Evolutionary conservation across 1,140 invertebrate genomes (phyloP), one percentile per base, ranked within the genome.

Genomic region (Parasteatoda tepidariorum): DNA sequence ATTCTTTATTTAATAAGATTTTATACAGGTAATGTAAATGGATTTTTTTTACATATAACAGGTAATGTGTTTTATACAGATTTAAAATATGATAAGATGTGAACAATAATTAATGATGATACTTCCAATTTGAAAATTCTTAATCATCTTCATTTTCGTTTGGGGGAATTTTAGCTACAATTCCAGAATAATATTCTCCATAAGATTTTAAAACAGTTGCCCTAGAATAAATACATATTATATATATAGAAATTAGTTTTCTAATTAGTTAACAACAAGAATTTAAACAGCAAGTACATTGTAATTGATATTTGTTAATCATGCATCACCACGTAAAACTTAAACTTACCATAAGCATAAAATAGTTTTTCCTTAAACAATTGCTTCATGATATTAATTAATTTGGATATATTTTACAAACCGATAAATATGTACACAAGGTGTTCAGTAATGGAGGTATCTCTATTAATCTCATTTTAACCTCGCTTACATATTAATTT

Each of bases 101-200:
- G 38, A 59, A 59, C n/a, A 59, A 59, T 59, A 48, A 48, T 48
- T 48, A 18, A 18, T 48, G 7, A 7, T 48, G 18, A 48, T 7
- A 48, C 7, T 11, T 61, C 9, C 6, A 61, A 15, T 61, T 61
- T 22, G 6, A 11, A 24, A 61, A 7, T 6, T 6, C 7, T 28
- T 66, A 66, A n/a, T 71, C 68, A 71, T 71, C 28, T 54, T 26
- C 38, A 15, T 68, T 24, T 68, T 48, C 66, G 9, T 41, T n/a
- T 38, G 78, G 55, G 15, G 78, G 78, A 18, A 83, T 83, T 28
- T 57, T 28, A 15, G 81, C 81, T 31, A 83, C 70, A 15, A 74
- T 15, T 34, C 81, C 81, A 15, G 68, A 38, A 30, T 83, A 83
- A n/a, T 83, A 83, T 62, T 57, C 54, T 57, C 24, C 59, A 30